Base-by-base conservation (phyloP, 2,113 vertebrate genomes). In the Eulacestoma nigropectus region DNA sequence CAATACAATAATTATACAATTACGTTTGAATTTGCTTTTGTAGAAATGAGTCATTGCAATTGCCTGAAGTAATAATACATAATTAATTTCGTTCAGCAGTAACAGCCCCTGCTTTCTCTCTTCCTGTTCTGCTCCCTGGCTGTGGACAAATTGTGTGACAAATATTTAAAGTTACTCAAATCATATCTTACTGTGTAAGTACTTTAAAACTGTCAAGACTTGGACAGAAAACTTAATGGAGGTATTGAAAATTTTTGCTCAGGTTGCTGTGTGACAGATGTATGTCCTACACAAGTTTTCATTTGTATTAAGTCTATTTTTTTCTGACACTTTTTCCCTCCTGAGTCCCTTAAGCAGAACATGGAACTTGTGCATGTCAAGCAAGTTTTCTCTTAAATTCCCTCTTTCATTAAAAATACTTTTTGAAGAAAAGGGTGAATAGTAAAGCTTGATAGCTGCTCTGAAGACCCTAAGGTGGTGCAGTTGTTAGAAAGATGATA, bases 141-240 rank as follows among this genome's bases (percentile, higher is more conserved):
- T 59, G 2, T 41, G 42, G 89, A 32, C 52, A 85, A 91, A 74
- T 53, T 60, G 19, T 50, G 37, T 83, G 69, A 78, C 59, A 80
- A 89, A 80, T 91, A 91, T 74, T 97, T 90, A 60, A 95, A 93
- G 67, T 77, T 87, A n/a, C 59, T 90, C 56, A 68, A 70, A 77
- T 96, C 27, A 26, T 87, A 21, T 49, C n/a, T 89, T 94, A 87
- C 73, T 62, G 21, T 94, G 75, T 96, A 95, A 94, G 22, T 72
- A 74, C 41, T 96, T 97, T 59, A 75, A 96, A 97, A 94, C 82
- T 95, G 92, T 92, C 76, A 89, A 80, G 81, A 86, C 50, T 60
- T 85, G 84, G 87, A 95, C 75, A 96, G 87, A 95, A 97, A 92
- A 95, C 96, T 72, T 94, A 96, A 94, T 91, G 89, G 86, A 82